A percentile compares a stretch with the other conserved stretches of the same genome.
phyloP scores from a whole-genome alignment of 1,140 invertebrate species.

The Drosophila malerkotliana region DNA sequence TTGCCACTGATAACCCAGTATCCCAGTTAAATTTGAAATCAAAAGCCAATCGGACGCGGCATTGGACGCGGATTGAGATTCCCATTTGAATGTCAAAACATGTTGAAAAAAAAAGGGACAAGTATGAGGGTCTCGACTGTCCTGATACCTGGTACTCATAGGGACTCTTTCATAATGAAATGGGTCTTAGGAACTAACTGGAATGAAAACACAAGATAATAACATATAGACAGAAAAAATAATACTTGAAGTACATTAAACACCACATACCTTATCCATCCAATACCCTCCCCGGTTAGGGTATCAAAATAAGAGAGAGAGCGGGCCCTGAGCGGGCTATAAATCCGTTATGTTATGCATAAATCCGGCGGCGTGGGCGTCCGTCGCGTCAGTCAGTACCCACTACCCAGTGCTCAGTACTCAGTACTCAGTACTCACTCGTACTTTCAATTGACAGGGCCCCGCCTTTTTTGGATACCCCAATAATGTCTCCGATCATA shows the following conservation, averaged over 20 bases:
- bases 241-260: background rate
- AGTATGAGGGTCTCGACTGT: background rate
- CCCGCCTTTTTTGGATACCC: background rate
- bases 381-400: slow-evolving; percentile 19
- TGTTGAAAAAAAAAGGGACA: background rate
- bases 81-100: slow-evolving; percentile 56
- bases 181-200: too few species aligned
- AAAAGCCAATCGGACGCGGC: slow-evolving; percentile 60
- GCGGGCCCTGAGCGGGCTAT: slow-evolving; percentile 19
- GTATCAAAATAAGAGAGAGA: slow-evolving; percentile 53
- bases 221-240: background rate
- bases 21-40: slow-evolving; percentile 76
- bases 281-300: background rate
- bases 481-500: slow-evolving; percentile 25
- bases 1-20: slow-evolving; percentile 78
- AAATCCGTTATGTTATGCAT: slow-evolving; percentile 60
- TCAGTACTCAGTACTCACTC: slow-evolving; percentile 30
- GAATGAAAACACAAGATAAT: too few species aligned
- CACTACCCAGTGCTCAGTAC: slow-evolving; percentile 8
- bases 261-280: background rate
- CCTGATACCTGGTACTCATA: background rate
- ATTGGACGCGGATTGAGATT: background rate
- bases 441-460: slow-evolving; percentile 68
- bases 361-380: slow-evolving; percentile 45
- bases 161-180: background rate